These are phyloP conservation scores for Eilema sororculum DNA, from an alignment of 2,888 invertebrate species.

Conservation along the genomic window DNA sequence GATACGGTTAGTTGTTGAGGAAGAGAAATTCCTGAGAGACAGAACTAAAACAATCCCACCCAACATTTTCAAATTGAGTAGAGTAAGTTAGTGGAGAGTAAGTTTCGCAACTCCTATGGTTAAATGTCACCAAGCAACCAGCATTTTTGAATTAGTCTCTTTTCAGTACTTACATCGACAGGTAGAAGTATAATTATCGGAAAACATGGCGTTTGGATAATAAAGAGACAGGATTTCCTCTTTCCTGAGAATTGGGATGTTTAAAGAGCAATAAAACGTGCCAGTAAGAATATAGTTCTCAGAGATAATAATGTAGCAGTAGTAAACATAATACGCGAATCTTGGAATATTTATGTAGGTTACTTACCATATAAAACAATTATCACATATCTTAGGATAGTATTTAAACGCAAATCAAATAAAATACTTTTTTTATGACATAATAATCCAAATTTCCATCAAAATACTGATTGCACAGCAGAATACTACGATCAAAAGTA, in stretches of 20 bases:
- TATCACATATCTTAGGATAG: too few species aligned
- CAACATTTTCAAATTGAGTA: not conserved
- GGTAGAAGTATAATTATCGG: not conserved
- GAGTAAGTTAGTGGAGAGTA: not conserved
- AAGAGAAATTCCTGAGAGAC: not conserved
- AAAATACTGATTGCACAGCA: too few species aligned
- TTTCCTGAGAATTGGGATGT: not conserved
- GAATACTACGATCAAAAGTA: too few species aligned
- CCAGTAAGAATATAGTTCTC: not conserved
- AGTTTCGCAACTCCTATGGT: not conserved
- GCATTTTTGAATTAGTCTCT: not conserved
- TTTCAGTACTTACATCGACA: not conserved
- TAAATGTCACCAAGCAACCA: not conserved
- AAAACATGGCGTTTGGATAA: not conserved
- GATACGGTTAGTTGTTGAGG: not conserved
- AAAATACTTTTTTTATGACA: too few species aligned
- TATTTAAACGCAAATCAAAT: too few species aligned
- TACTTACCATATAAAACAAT: not conserved
- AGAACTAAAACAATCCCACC: not conserved
- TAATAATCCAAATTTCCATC: too few species aligned
- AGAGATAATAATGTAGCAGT: not conserved
- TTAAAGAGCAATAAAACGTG: not conserved
- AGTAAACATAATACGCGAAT: not conserved
- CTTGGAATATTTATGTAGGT: not conserved
- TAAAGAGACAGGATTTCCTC: not conserved